Evolutionary conservation across 2,888 invertebrate species (phyloP).

Genomic region (Melanchra persicariae): DNA sequence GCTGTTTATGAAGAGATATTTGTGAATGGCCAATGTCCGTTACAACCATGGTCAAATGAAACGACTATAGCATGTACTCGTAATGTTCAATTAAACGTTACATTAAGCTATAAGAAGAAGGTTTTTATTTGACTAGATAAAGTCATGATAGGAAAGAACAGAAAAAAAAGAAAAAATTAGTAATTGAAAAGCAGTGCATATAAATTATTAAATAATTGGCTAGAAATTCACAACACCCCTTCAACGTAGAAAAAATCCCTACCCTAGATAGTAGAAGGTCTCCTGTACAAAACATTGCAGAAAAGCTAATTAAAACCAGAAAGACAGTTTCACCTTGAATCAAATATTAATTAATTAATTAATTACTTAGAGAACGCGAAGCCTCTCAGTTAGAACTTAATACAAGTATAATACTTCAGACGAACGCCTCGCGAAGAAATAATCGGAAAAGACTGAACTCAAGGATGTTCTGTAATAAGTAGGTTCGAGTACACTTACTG

Average conservation of each 20-base stretch:
- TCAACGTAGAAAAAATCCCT: not conserved
- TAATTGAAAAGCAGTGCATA: no score
- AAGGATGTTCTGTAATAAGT: slow-evolving; percentile 3
- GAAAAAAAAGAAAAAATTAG: no score
- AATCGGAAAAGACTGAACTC: slow-evolving; percentile 31
- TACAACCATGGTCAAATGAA: no score
- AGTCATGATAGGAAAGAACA: no score
- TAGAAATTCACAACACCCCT: no score
- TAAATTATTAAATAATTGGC: no score
- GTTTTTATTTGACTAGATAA: no score
- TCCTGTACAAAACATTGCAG: not conserved
- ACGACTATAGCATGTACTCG: no score
- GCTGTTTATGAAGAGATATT: no score
- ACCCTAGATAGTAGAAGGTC: not conserved
- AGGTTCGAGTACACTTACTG: slow-evolving; percentile 3
- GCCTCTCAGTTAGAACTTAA: not conserved
- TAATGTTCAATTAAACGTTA: no score
- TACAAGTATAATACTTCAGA: slow-evolving; percentile 21
- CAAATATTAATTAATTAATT: slow-evolving; percentile 43
- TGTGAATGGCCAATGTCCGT: no score
- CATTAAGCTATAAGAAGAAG: no score
- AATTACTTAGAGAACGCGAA: not conserved
- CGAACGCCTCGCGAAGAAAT: slow-evolving; percentile 5
- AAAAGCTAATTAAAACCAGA: slow-evolving; percentile 33
- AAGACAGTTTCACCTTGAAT: slow-evolving; percentile 11